Evolutionary conservation across 23 tunicate genomes (phyloP), one percentile per base, ranked within the genome.

Genomic region (Clavelina lepadiformis): DNA sequence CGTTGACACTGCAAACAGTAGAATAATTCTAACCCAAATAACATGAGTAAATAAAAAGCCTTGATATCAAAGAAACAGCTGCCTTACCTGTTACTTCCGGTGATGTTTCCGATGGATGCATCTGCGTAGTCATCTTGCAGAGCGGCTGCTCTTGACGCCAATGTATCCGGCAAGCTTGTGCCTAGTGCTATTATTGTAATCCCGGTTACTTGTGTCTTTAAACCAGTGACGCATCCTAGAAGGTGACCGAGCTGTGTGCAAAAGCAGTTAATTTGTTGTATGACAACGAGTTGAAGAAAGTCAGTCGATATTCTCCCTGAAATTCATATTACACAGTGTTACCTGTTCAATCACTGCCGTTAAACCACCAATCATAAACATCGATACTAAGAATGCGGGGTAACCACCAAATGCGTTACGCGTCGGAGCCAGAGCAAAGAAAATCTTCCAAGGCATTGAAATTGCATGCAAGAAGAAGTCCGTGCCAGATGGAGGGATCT

Each of bases 341-440:
- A 93, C 83, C 68, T 93, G 86, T 53, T 87, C 79, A 57, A 93
- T 85, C 24, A 93, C 51, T 31, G 94, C 86, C 0, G 98, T 93
- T 2, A 93, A 30, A 3, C 38, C 57, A 8, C 88, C 98, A 62
- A 93, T 85, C 3, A 84, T 21, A 21, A 79, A 33, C 34, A 93
- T 63, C 5, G 94, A 73, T 7, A 74, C 51, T 38, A 93, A 3
- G 62, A 93, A 93, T 2, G 86, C 76, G 0, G 98, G 94, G 26
- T 27, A 74, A 22, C 98, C 98, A 11, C 98, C 98, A 26, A 53
- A 78, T 19, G 68, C 45, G 38, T 81, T 29, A 6, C 82, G 56
- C 21, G 98, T 72, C 33, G 98, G 98, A 1, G 78, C 78, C 33
- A 85, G 61, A n/a, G 98, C 98, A 45, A 84, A 93, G 0, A 85